Evolutionary conservation across 2,113 vertebrate genomes (phyloP).

Genomic region (Terrapene triunguis): DNA sequence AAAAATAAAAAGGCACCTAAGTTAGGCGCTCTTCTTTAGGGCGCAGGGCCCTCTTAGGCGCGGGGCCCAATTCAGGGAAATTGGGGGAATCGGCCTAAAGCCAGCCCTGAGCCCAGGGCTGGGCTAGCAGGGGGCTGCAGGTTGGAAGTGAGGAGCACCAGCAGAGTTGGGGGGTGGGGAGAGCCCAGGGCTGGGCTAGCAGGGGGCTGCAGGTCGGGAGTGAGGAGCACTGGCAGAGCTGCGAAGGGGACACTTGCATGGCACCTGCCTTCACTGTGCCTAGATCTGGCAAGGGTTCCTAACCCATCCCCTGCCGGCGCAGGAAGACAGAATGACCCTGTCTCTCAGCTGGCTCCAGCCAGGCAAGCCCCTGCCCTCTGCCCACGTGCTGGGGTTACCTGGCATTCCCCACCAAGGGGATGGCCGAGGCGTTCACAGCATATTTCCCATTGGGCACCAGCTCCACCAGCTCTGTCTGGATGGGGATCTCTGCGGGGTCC

Average conservation of each 20-base stretch:
- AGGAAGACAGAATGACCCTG: background rate
- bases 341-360: background rate
- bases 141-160: background rate
- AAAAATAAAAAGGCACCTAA: too few species aligned
- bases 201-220: background rate
- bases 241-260: background rate
- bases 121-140: too few species aligned
- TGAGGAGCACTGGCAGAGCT: background rate
- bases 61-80: too few species aligned
- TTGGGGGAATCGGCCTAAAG: too few species aligned
- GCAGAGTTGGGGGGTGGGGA: too few species aligned
- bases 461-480: slow-evolving; percentile 83
- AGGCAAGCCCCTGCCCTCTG: background rate
- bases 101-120: too few species aligned
- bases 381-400: slow-evolving; percentile 62
- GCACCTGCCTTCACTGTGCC: background rate
- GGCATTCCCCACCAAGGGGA: slow-evolving; percentile 33
- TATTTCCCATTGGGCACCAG: slow-evolving; percentile 85
- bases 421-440: background rate
- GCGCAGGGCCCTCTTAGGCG: too few species aligned
- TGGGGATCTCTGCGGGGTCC: slow-evolving; percentile 57
- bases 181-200: background rate
- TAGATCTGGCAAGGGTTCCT: background rate
- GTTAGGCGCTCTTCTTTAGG: too few species aligned
- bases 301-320: background rate